Conservation (phyloP, 2,113 vertebrate genomes). For the Capreolus pygargus region DNA sequence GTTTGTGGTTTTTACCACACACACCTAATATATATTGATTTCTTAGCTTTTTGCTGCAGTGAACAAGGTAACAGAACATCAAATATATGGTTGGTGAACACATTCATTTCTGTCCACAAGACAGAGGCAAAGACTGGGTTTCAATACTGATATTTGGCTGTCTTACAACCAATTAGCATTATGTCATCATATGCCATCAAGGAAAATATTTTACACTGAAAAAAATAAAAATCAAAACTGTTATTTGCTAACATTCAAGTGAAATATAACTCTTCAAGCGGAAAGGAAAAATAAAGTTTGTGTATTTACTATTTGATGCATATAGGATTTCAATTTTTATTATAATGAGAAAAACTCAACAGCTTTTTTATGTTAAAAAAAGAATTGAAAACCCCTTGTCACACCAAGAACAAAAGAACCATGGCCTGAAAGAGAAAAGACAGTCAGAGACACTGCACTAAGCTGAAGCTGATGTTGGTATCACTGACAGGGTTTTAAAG, state of each 20-base stretch:
- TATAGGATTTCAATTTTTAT: slow-evolving; percentile 73
- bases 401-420: background rate
- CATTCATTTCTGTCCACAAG: slow-evolving; percentile 84
- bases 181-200: slow-evolving; percentile 80
- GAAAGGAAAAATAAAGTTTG: slow-evolving; percentile 92
- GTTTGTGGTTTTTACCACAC: slow-evolving; percentile 86
- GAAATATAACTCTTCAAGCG: slow-evolving; percentile 45
- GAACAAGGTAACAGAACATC: slow-evolving; percentile 86
- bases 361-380: background rate
- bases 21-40: slow-evolving; percentile 80
- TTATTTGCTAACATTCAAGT: slow-evolving; percentile 66
- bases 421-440: background rate
- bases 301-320: slow-evolving; percentile 85
- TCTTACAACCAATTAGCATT: slow-evolving; percentile 87
- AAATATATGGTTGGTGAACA: slow-evolving; percentile 87
- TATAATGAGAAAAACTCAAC: slow-evolving; percentile 69
- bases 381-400: background rate
- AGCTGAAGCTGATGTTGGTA: background rate
- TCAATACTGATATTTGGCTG: slow-evolving; percentile 89
- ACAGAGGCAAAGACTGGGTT: slow-evolving; percentile 82
- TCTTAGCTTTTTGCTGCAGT: slow-evolving; percentile 89
- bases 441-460: background rate
- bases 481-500: background rate
- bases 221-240: slow-evolving; percentile 81
- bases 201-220: slow-evolving; percentile 79